Base-by-base conservation (phyloP, 2,113 vertebrate species). In the Corythaeola cristata region DNA sequence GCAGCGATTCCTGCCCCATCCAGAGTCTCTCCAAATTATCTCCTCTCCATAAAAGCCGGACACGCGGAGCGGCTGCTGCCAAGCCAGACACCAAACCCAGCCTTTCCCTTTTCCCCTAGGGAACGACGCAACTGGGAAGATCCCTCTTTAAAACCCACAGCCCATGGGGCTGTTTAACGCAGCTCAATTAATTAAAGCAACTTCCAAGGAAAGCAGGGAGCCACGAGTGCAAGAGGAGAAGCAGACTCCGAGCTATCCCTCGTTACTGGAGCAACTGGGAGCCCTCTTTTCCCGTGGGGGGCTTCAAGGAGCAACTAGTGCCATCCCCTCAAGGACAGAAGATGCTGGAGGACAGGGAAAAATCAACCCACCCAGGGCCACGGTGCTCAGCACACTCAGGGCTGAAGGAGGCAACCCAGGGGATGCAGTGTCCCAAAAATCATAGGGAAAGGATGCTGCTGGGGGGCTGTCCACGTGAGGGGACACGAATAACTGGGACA, bases 41-140 rank as follows among this genome's bases (percentile, higher is more conserved):
- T 50, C 63, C 26, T 53, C 21, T 75, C 20, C 3, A 1, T 26
- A 74, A 12, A 39, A 78, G 30, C 2, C 1, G 45, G 20, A 33
- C 7, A 6, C 1, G 0, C 0, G 0, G 32, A 56, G 24, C 0
- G 0, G 45, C 35, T 62, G 56, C 49, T 88, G 32, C 52, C 60
- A 37, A 62, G 33, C 8, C 0, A 0, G 35, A 15, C 58, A 28
- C 39, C 44, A 41, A 73, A 27, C 12, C 60, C 77, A 63, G 56
- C 17, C 12, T 12, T 35, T 14, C 13, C 26, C n/a, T 50, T n/a
- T 13, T 6, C 47, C 17, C 23, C 37, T 17, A 49, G 15, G 23
- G 53, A 83, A 68, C 1, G 49, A 33, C 9, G 8, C 26, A 49
- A 50, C 15, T 24, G 49, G 44, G 27, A 58, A 58, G 33, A 35